These are phyloP conservation scores for Thecophora atra DNA, from an alignment of 2,888 invertebrate species.

Conservation along the genomic window DNA sequence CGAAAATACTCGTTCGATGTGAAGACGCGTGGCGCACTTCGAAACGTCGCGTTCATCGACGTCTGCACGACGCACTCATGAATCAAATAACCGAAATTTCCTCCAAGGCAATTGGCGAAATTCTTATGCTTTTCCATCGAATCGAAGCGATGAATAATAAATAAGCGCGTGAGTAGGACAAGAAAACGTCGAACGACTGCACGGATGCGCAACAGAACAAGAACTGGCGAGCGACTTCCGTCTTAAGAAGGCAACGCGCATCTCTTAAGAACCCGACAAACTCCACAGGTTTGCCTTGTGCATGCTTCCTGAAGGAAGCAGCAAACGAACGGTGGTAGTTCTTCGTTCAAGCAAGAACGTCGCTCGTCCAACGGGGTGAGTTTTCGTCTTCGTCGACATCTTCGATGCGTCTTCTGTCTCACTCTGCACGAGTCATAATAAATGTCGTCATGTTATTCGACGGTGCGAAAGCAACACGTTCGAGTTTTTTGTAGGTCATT, in stretches of 20 bases:
- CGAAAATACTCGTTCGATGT: conserved; percentile 9
- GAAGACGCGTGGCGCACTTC: conserved; percentile 23
- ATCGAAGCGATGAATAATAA: background rate
- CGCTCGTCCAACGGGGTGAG: background rate
- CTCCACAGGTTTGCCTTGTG: conserved; percentile 26
- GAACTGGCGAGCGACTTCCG: conserved; percentile 23
- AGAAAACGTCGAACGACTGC: background rate
- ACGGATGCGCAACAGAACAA: conserved; percentile 17
- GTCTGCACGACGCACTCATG: background rate
- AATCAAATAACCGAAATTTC: conserved; percentile 12
- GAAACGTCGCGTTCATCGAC: background rate
- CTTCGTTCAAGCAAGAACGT: background rate
- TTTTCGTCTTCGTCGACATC: too few species aligned
- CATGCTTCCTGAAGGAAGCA: conserved; percentile 5
- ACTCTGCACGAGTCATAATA: conserved; percentile 27
- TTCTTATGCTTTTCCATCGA: background rate
- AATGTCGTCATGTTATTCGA: conserved; percentile 35
- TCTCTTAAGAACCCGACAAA: conserved; percentile 30
- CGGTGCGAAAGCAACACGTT: conserved; percentile 39
- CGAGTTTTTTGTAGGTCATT: conserved; percentile 35
- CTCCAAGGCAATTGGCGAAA: conserved; percentile 23
- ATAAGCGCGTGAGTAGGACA: background rate
- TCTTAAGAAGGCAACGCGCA: conserved; percentile 21
- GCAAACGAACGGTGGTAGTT: conserved; percentile 14
- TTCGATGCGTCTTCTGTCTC: background rate